phyloP scores from a whole-genome alignment of 2,113 vertebrate species.

The Daboia siamensis region DNA sequence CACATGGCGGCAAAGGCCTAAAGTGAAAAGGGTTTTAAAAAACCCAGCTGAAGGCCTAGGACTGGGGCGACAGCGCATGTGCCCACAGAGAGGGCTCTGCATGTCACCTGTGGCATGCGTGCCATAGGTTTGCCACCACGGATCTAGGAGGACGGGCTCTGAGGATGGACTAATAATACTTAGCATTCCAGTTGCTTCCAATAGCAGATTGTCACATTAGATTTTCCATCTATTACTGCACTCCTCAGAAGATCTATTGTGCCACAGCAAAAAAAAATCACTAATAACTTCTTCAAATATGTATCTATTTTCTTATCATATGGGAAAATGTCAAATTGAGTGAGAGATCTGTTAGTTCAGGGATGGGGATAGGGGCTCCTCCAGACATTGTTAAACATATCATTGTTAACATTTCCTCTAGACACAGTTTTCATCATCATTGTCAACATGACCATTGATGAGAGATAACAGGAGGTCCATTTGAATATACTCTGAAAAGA shows the following conservation, averaged over 20 bases:
- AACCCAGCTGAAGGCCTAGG: too few species aligned
- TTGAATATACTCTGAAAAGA: neutral
- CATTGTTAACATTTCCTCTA: neutral
- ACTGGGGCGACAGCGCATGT: too few species aligned
- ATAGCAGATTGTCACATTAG: neutral
- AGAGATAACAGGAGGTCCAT: neutral
- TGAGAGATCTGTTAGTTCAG: neutral
- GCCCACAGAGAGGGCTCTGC: too few species aligned
- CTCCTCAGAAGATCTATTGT: neutral
- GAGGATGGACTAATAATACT: neutral
- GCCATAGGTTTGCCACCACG: too few species aligned
- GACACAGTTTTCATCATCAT: neutral
- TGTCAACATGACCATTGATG: neutral
- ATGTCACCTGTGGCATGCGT: too few species aligned
- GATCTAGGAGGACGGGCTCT: neutral
- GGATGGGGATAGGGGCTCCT: neutral
- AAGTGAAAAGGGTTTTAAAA: too few species aligned
- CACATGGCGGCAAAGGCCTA: too few species aligned
- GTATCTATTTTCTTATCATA: neutral
- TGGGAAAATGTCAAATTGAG: neutral
- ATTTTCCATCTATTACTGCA: neutral
- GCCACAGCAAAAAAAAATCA: neutral
- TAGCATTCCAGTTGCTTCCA: neutral
- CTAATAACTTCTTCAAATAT: neutral
- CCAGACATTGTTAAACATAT: neutral